Evolutionary conservation across 2,797 vertebrate species (phyloP).

Genomic region (Neosalanx taihuensis): DNA sequence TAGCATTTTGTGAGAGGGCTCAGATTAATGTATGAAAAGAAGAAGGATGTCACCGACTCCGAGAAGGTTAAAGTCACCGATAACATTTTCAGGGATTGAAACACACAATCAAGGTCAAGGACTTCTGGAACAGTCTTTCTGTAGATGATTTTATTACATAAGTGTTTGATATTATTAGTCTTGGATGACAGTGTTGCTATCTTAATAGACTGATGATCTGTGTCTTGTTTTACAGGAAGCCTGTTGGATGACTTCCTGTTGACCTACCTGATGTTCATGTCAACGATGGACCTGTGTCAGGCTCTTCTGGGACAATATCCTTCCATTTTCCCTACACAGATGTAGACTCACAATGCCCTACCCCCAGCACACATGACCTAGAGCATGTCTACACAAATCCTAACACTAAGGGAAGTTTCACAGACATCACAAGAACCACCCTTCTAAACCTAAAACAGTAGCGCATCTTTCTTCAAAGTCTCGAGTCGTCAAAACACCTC

Average conservation of each 20-base stretch:
- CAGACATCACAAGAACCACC: background rate
- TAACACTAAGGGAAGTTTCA: background rate
- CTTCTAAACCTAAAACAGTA: background rate
- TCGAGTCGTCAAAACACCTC: background rate
- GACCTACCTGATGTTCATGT: constrained; percentile 97
- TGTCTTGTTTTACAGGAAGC: constrained; percentile 75
- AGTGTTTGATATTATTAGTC: background rate
- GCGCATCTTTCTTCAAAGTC: background rate
- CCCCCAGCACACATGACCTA: constrained; percentile 3
- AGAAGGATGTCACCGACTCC: background rate
- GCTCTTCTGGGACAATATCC: constrained; percentile 98
- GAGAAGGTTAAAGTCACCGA: background rate
- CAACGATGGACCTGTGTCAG: constrained; percentile 92
- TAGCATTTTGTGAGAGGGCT: background rate
- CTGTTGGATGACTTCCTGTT: constrained; percentile 95
- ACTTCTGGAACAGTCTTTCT: background rate
- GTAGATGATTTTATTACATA: background rate
- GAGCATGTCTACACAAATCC: background rate
- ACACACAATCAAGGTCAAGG: too few species aligned
- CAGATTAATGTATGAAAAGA: constrained; percentile 4
- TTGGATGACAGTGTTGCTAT: too few species aligned
- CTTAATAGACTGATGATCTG: background rate
- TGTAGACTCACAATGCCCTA: background rate
- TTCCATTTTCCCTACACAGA: constrained; percentile 51
- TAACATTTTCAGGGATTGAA: background rate